Base-by-base conservation (phyloP, 2,797 vertebrate genomes). In the Ceryle rudis region DNA sequence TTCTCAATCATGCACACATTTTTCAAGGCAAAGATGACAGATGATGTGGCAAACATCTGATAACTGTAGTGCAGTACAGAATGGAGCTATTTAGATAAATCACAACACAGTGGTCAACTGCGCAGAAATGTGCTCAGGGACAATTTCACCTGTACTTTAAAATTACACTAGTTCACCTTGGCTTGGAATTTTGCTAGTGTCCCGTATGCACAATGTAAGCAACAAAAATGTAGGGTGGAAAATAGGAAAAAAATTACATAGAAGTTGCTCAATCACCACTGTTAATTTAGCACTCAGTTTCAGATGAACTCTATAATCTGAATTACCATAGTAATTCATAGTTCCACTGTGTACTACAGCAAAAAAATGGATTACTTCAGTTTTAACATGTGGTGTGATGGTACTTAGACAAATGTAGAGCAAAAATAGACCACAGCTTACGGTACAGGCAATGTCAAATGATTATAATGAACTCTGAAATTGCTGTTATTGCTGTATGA, bases 1-100 rank as follows among this genome's bases (percentile, higher is more conserved):
- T 91, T 60, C 62, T 81, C 66, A 90, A 52, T 69, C 93, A 93
- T 95, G 94, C 95, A 96, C 42, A 73, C 26, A 47, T 86, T 94
- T 94, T 95, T 90, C 95, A 97, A 97, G 91, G 87, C 96, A 96
- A 97, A 93, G 73, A 77, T 75, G 70, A 93, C n/a, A 79, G 64
- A 74, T 75, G 44, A 87, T 10, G 19, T 75, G 58, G 80, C 72
- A 95, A 94, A 93, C 47, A 55, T 61, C 69, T 87, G 74, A 71
- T 82, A 88, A 86, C 42, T 52, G 41, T 60, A 86, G 52, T 49
- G 85, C 31, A 54, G 46, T 67, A 92, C 22, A 81, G 66, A 47
- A 58, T 58, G n/a, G 51, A 90, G 66, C 73, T 93, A 90, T 57
- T 89, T 72, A 62, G 51, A 28, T 70, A 74, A 54, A 71, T 60